phyloP scores from a whole-genome alignment of 2,888 invertebrate species.

The Oeneis ivallda region DNA sequence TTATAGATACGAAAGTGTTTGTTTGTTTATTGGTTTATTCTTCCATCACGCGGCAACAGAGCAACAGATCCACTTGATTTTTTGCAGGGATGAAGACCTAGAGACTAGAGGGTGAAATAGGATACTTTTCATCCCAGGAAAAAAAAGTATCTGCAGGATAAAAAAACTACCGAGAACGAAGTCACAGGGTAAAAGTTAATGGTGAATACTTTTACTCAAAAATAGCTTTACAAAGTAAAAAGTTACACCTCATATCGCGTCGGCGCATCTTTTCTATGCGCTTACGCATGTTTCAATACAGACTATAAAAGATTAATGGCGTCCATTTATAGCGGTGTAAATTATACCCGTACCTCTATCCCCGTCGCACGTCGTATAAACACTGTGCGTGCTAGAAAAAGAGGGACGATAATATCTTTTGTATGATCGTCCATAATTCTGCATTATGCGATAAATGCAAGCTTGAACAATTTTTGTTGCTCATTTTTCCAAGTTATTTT shows the following conservation, averaged over 20 bases:
- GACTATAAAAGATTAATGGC: constrained; percentile 67
- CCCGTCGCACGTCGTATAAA: constrained; percentile 42
- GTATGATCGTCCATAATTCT: constrained; percentile 22
- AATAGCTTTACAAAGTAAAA: constrained; percentile 22
- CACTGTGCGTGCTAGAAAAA: constrained; percentile 23
- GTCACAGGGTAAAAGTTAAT: no score
- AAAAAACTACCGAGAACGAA: no score
- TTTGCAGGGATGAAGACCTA: no score
- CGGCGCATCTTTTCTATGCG: constrained; percentile 54
- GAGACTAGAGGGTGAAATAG: no score
- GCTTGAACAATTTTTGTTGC: constrained; percentile 16
- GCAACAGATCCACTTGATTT: no score
- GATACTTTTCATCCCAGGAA: no score
- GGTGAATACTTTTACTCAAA: constrained; percentile 24
- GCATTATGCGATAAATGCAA: constrained; percentile 17
- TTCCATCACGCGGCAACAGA: no score
- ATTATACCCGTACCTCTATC: constrained; percentile 52
- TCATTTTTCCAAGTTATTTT: background rate
- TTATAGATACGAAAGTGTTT: no score
- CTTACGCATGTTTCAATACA: constrained; percentile 58
- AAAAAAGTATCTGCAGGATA: no score
- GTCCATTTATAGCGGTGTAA: constrained; percentile 64
- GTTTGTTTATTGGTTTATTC: no score
- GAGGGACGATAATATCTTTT: constrained; percentile 24
- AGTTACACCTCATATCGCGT: constrained; percentile 36